phyloP scores from a whole-genome alignment of 2,797 vertebrate genomes.

The Hybognathus amarus region DNA sequence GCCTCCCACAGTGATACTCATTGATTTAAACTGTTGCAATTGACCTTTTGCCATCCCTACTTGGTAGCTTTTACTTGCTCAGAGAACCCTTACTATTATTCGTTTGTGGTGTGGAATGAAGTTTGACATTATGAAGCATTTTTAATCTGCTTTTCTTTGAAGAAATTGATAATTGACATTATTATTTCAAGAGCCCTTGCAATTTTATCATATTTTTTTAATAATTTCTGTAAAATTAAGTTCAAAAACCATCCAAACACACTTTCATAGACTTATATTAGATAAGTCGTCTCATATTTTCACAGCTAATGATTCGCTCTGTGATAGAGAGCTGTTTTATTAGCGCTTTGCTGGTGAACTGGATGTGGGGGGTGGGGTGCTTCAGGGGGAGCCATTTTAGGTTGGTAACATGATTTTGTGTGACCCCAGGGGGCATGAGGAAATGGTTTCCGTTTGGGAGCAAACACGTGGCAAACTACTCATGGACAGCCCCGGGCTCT shows the following conservation, averaged over 20 bases:
- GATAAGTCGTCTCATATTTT: slow-evolving; percentile 19
- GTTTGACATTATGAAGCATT: neutral
- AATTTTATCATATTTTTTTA: neutral
- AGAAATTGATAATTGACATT: neutral
- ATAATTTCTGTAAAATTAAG: neutral
- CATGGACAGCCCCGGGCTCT: slow-evolving; percentile 65
- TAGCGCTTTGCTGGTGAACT: slow-evolving; percentile 43
- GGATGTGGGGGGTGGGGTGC: slow-evolving; percentile 10
- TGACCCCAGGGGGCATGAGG: slow-evolving; percentile 66
- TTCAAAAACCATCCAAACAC: neutral
- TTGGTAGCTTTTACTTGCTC: slow-evolving; percentile 2
- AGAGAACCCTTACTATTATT: neutral
- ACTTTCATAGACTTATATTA: neutral
- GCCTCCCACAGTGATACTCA: slow-evolving; percentile 29
- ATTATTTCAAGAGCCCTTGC: neutral
- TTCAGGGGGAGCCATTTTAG: slow-evolving; percentile 49
- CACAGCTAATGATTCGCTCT: slow-evolving; percentile 28
- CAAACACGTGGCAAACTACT: slow-evolving; percentile 70
- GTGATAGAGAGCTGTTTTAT: slow-evolving; percentile 31
- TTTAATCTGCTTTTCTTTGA: neutral
- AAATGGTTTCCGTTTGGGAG: slow-evolving; percentile 70
- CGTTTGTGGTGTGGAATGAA: neutral
- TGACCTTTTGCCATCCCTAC: slow-evolving; percentile 17
- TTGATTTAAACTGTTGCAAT: slow-evolving; percentile 40
- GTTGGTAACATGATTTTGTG: slow-evolving; percentile 57